phyloP scores from a whole-genome alignment of 2,888 invertebrate genomes.

The Trisateles emortualis region DNA sequence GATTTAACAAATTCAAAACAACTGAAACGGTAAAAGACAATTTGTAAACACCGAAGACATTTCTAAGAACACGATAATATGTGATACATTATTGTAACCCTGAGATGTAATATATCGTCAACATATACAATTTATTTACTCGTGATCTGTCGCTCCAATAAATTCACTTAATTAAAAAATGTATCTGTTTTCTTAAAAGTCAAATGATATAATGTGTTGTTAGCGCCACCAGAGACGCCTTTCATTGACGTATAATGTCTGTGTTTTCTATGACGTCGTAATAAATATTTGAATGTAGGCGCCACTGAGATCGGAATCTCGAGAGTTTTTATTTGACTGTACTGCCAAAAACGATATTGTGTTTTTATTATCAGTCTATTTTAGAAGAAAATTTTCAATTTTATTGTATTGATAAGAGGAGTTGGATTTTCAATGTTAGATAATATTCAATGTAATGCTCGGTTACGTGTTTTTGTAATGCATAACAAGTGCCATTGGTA shows the following conservation, averaged over 20 bases:
- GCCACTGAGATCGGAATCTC: constrained; percentile 54
- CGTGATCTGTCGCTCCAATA: not conserved
- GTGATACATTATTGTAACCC: not conserved
- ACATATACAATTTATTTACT: not conserved
- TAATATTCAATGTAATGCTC: not conserved
- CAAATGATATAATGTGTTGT: constrained; percentile 10
- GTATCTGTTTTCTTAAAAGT: not conserved
- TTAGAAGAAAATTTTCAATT: constrained; percentile 12
- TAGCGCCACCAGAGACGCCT: not conserved
- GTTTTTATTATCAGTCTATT: constrained; percentile 24
- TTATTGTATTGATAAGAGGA: not conserved
- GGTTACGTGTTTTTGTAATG: not conserved
- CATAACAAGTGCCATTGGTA: too few species aligned
- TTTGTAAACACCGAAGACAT: too few species aligned
- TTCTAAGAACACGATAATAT: not conserved
- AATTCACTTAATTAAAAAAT: not conserved
- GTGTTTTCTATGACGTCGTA: constrained; percentile 43
- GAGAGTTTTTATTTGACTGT: constrained; percentile 51
- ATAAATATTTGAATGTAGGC: constrained; percentile 42
- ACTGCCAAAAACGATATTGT: constrained; percentile 40
- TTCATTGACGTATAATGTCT: constrained; percentile 29
- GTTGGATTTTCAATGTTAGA: not conserved
- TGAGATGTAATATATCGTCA: not conserved
- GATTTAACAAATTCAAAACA: not conserved
- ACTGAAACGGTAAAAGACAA: too few species aligned